Evolutionary conservation across 2,888 invertebrate genomes (phyloP).

Genomic region (Oscheius onirici): DNA sequence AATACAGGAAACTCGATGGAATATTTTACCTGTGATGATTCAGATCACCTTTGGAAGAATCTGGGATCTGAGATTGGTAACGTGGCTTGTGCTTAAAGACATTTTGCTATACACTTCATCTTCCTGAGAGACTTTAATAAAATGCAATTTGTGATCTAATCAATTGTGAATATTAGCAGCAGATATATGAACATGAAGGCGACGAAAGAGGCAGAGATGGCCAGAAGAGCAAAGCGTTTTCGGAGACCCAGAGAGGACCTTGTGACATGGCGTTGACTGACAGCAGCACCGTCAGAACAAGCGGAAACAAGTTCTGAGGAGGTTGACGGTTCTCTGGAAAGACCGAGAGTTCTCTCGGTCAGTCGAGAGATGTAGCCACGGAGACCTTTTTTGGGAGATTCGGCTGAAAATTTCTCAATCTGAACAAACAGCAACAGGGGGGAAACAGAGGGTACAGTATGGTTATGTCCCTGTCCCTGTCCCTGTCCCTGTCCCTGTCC

Average conservation of each 20-base stretch:
- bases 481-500: not conserved
- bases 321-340: constrained; percentile 20
- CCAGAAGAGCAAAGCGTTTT: constrained; percentile 58
- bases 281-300: not conserved
- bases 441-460: not conserved
- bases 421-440: not conserved
- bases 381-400: constrained; percentile 12
- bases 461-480: not conserved
- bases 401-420: constrained; percentile 1
- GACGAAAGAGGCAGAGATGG: constrained; percentile 53
- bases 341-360: constrained; percentile 17
- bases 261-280: constrained; percentile 58
- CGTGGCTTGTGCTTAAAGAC: no score
- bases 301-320: constrained; percentile 25
- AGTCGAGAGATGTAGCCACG: constrained; percentile 1
- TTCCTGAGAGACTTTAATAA: not conserved
- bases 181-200: constrained; percentile 55
- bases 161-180: constrained; percentile 18
- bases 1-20: no score
- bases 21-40: no score
- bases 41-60: no score
- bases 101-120: no score
- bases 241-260: constrained; percentile 62
- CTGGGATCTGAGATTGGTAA: no score
- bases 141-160: not conserved